Base-by-base conservation (phyloP, 2,113 vertebrate genomes). In the Peromyscus maniculatus region DNA sequence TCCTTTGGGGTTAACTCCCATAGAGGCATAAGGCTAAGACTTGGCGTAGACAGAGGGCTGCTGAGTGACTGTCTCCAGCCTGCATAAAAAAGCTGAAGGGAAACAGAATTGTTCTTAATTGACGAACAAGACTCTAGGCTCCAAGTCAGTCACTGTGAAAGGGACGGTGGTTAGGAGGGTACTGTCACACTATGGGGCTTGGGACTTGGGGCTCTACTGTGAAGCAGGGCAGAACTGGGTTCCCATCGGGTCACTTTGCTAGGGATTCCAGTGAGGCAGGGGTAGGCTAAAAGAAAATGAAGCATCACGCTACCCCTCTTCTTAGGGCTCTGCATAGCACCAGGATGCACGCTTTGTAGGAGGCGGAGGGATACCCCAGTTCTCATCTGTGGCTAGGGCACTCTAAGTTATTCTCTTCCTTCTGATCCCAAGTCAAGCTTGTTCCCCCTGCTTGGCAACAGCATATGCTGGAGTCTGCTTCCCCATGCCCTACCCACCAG, bases 51-150 rank as follows among this genome's bases (percentile, higher is more conserved):
- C 26, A 67, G n/a, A 77, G 52, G 72, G 66, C 84, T 95, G 57
- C 62, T 26, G 33, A 91, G 43, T 77, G 97, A 91, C 49, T 55
- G 24, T 69, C 66, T 95, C 83, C n/a, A 64, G 64, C 46, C 59
- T 33, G 24, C 1, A 15, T 4, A 55, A 62, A 46, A 59, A 19
- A n/a, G 86, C 22, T 69, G n/a, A 87, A 87, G 91, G 39, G 91
- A 82, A 89, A 39, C 13, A 66, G 39, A 75, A 71, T 19, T 82
- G 17, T 89, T 91, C 52, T 96, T 11, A 1, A 10, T 67, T 72
- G 75, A 39, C 49, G 36, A 82, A 72, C 46, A 91, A 83, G 67
- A 87, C 49, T 78, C 67, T 3, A 21, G 93, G 46, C 52, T 71
- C 79, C n/a, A 49, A 28, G 57, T 33, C 49, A 78, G 59, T 21